Percentiles rank a stretch among this genome's conserved stretches.
Evolutionary conservation across 2,797 vertebrate species (phyloP).

Genomic region (Tokudaia tokunoshimensis): DNA sequence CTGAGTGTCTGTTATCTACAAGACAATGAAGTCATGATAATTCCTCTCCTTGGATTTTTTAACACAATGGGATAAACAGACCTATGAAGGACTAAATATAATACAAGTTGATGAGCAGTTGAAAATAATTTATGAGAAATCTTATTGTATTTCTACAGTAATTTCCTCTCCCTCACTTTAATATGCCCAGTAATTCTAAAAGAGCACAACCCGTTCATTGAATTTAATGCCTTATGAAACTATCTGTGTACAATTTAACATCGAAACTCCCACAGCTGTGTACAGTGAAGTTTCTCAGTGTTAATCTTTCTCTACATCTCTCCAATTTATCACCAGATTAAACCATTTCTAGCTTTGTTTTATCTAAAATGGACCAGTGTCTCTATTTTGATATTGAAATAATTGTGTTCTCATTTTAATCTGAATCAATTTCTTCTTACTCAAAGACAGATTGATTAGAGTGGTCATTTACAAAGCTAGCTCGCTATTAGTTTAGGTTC

Average conservation of each 20-base stretch:
- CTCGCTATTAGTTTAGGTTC: not conserved
- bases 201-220: not conserved
- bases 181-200: not conserved
- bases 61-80: not conserved
- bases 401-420: not conserved
- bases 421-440: not conserved
- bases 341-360: not conserved
- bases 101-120: not conserved
- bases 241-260: not conserved
- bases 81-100: not conserved
- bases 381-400: not conserved
- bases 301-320: not conserved
- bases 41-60: not conserved
- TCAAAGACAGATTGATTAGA: not conserved
- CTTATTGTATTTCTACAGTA: not conserved
- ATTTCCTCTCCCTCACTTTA: not conserved
- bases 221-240: not conserved
- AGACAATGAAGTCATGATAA: not conserved
- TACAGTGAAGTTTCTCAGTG: not conserved
- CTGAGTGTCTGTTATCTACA: not conserved
- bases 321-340: not conserved
- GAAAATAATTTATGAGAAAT: not conserved
- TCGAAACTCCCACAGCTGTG: not conserved
- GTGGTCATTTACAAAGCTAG: not conserved
- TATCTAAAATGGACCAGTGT: not conserved